Conservation (phyloP, 2,113 vertebrate genomes). For the Thamnaconus septentrionalis region DNA sequence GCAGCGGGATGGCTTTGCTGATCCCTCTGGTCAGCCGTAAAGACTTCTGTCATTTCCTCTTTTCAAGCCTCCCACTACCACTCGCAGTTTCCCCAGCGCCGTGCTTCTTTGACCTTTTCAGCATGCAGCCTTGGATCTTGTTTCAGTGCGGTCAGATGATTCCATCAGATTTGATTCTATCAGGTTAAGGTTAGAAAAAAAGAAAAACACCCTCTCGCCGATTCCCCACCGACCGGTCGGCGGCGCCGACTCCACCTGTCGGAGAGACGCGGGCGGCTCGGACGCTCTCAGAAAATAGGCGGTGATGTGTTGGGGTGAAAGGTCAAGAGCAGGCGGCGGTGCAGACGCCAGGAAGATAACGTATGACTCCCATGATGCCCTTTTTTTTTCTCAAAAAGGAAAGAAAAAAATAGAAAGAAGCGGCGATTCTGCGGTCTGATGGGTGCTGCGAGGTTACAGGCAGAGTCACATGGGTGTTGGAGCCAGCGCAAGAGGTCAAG, state of each 20-base stretch:
- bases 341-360: constrained; percentile 64
- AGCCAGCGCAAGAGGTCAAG: constrained; percentile 40
- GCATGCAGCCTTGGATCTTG: constrained; percentile 12
- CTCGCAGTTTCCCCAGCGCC: constrained; percentile 18
- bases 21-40: constrained; percentile 18
- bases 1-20: background rate
- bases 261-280: constrained; percentile 7
- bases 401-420: too few relatives aligned
- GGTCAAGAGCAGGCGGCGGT: constrained; percentile 61
- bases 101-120: constrained; percentile 49
- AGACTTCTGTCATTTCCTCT: constrained; percentile 29
- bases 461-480: constrained; percentile 11
- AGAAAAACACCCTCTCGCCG: background rate
- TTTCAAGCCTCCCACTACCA: constrained; percentile 16
- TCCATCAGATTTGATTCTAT: constrained; percentile 34
- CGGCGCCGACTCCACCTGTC: constrained; percentile 17
- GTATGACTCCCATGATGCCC: constrained; percentile 61
- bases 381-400: constrained; percentile 11
- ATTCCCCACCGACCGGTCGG: background rate
- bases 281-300: constrained; percentile 28
- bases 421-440: too few relatives aligned
- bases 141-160: constrained; percentile 34
- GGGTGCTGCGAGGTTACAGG: too few relatives aligned
- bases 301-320: constrained; percentile 32
- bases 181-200: constrained; percentile 38